These are phyloP conservation scores for Heterochromis multidens DNA, from an alignment of 2,113 vertebrate species.

Conservation along the genomic window DNA sequence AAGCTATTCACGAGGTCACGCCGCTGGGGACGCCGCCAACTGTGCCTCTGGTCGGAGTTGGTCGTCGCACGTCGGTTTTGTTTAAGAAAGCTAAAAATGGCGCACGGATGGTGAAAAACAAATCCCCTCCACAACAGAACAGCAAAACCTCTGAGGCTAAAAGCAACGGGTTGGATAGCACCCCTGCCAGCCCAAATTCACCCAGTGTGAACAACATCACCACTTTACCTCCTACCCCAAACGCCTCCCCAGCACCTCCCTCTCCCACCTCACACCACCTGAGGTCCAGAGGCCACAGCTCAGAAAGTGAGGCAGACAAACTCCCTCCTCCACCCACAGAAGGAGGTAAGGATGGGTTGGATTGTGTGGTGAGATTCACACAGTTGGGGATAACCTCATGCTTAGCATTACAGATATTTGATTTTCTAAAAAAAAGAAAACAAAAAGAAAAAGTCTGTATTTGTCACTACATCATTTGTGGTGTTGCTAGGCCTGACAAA, in stretches of 20 bases:
- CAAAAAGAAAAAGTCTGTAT: not conserved
- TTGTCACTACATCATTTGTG: not conserved
- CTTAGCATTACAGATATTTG: not conserved
- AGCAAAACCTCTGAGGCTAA: constrained; percentile 70
- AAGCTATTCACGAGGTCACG: constrained; percentile 75
- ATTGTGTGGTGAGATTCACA: too few relatives aligned
- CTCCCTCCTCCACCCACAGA: constrained; percentile 68
- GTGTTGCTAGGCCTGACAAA: constrained; percentile 82
- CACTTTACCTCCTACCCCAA: constrained; percentile 44
- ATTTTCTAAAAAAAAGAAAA: not conserved
- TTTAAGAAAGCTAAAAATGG: constrained; percentile 95
- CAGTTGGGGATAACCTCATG: too few relatives aligned
- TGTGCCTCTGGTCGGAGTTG: constrained; percentile 76
- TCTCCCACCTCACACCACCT: constrained; percentile 65
- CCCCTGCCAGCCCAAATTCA: constrained; percentile 17
- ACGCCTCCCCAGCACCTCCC: constrained; percentile 38
- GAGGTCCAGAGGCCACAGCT: constrained; percentile 74
- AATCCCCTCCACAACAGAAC: constrained; percentile 77
- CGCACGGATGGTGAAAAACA: constrained; percentile 75
- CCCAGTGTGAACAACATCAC: constrained; percentile 29
- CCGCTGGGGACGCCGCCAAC: constrained; percentile 70
- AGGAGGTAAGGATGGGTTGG: constrained; percentile 48
- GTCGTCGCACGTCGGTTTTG: constrained; percentile 87
- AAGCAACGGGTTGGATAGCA: constrained; percentile 58
- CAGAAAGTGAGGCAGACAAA: constrained; percentile 79